These are phyloP conservation scores for Onychomys arenicola DNA, from an alignment of 2,797 vertebrate species.

Conservation along the genomic window DNA sequence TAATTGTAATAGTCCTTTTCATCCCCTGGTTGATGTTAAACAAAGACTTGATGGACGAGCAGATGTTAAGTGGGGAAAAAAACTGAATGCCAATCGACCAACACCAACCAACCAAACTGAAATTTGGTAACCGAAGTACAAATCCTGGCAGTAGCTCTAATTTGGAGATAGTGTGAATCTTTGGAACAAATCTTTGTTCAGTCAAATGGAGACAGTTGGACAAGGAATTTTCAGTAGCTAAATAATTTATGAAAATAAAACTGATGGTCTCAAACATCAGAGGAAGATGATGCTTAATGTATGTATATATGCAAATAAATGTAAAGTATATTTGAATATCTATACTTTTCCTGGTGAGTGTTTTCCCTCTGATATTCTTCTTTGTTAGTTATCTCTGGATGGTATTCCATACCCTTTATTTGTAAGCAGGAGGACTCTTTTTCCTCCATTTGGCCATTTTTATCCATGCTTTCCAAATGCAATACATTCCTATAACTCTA, in stretches of 20 bases:
- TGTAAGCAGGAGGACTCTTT: background rate
- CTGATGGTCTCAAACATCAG: background rate
- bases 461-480: background rate
- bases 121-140: background rate
- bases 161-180: background rate
- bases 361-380: background rate
- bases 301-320: background rate
- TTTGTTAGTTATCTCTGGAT: background rate
- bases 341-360: background rate
- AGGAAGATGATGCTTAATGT: background rate
- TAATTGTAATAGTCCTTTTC: background rate
- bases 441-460: background rate
- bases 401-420: background rate
- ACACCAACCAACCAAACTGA: background rate
- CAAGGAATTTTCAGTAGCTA: background rate
- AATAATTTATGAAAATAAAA: constrained; percentile 39
- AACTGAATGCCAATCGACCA: background rate
- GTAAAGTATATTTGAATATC: background rate
- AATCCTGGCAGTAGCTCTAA: background rate
- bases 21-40: background rate
- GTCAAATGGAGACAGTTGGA: constrained; percentile 31
- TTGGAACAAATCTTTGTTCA: constrained; percentile 32
- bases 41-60: background rate
- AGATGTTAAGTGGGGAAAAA: background rate
- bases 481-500: background rate